phyloP scores from a whole-genome alignment of 2,888 invertebrate species.

The Oxyteleia sp. region DNA sequence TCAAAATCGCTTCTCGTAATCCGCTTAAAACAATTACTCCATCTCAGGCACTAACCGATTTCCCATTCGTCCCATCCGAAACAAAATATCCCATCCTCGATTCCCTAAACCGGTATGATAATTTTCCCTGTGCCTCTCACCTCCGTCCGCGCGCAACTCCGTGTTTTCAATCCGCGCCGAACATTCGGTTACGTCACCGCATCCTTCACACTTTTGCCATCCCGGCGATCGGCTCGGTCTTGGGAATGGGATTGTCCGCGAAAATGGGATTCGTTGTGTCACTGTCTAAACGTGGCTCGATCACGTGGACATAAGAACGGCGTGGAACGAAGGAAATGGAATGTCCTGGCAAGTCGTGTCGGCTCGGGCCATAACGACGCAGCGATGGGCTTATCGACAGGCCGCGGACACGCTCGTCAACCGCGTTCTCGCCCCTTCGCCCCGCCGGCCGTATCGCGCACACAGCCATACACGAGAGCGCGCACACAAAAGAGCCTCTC shows the following conservation, averaged over 20 bases:
- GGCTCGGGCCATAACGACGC: slow-evolving; percentile 66
- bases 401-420: slow-evolving; percentile 78
- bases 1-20: too few species aligned
- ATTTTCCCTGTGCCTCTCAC: too few species aligned
- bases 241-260: slow-evolving; percentile 67
- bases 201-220: too few species aligned
- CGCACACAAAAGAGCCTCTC: slow-evolving; percentile 59
- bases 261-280: slow-evolving; percentile 69
- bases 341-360: slow-evolving; percentile 80
- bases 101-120: too few species aligned
- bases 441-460: slow-evolving; percentile 10
- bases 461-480: slow-evolving; percentile 45
- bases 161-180: too few species aligned
- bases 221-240: slow-evolving; percentile 24
- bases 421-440: slow-evolving; percentile 12
- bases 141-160: too few species aligned
- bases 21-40: too few species aligned
- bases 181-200: too few species aligned
- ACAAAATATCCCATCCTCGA: too few species aligned
- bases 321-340: slow-evolving; percentile 82
- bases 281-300: slow-evolving; percentile 61
- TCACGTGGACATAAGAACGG: slow-evolving; percentile 69
- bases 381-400: slow-evolving; percentile 82
- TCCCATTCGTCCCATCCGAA: too few species aligned
- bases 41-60: too few species aligned